Evolutionary conservation across 2,797 vertebrate genomes (phyloP).

Genomic region (Thamnophis elegans): DNA sequence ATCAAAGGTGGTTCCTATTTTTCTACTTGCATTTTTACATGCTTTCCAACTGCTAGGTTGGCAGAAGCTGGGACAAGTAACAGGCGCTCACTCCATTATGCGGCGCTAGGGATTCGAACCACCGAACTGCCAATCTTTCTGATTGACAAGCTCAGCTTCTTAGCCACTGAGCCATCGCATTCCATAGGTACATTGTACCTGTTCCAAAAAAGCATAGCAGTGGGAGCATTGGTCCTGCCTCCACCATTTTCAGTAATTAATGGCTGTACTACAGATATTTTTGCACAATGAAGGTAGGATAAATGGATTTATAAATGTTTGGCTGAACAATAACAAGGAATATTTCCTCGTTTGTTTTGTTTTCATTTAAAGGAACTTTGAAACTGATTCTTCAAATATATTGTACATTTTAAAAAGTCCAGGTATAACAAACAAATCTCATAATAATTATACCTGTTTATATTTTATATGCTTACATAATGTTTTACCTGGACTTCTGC

Average conservation of each 20-base stretch:
- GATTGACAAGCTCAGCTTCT: no score
- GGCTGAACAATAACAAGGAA: neutral
- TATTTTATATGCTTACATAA: conserved; percentile 53
- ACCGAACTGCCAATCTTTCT: no score
- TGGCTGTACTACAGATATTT: neutral
- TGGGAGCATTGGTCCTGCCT: neutral
- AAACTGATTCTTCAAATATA: neutral
- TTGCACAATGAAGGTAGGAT: neutral
- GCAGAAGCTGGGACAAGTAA: no score
- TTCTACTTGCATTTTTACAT: no score
- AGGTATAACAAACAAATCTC: conserved; percentile 50
- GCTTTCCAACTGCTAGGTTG: no score
- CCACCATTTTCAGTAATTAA: no score
- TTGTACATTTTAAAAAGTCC: neutral
- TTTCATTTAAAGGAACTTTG: neutral
- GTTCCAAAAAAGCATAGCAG: conserved; percentile 15
- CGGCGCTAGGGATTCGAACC: no score
- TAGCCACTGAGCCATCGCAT: no score
- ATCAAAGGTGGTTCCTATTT: no score
- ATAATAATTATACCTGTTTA: conserved; percentile 40
- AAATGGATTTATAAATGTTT: neutral
- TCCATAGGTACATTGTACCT: neutral
- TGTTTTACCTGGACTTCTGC: conserved; percentile 61
- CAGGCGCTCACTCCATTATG: no score
- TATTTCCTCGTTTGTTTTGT: neutral